phyloP scores from a whole-genome alignment of 2,888 invertebrate genomes.

The Rhimphoctona megacephalus region DNA sequence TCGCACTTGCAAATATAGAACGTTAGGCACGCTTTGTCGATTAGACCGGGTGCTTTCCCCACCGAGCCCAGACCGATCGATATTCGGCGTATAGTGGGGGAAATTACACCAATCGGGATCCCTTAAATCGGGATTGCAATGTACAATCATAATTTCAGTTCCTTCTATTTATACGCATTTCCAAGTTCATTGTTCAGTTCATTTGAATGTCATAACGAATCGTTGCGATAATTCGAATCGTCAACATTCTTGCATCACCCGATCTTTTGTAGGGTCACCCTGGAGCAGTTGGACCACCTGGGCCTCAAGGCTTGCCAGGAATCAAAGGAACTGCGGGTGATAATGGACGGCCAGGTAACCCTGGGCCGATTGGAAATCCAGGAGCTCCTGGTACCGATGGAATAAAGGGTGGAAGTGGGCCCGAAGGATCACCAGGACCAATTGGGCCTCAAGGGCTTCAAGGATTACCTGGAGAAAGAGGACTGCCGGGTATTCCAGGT shows the following conservation, averaged over 20 bases:
- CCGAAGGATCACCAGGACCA: conserved; percentile 89
- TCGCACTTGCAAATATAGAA: too few species aligned
- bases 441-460: conserved; percentile 90
- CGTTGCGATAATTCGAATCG: too few species aligned
- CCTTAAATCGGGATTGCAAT: too few species aligned
- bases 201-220: neutral
- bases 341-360: conserved; percentile 88
- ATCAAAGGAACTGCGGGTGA: conserved; percentile 91
- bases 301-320: conserved; percentile 89
- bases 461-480: conserved; percentile 90
- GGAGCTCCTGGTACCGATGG: conserved; percentile 91
- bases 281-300: conserved; percentile 89
- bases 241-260: neutral
- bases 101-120: too few species aligned
- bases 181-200: neutral
- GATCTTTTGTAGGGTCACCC: conserved; percentile 88
- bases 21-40: too few species aligned
- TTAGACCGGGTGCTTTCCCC: too few species aligned
- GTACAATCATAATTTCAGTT: too few species aligned
- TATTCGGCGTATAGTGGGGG: too few species aligned
- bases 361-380: conserved; percentile 89
- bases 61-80: too few species aligned
- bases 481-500: conserved; percentile 88
- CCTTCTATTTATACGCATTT: neutral
- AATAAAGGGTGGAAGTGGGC: conserved; percentile 91